Percentiles rank a stretch among this genome's conserved stretches.
Conservation (phyloP, 1,140 invertebrate species). For the Chrysoperla carnea region DNA sequence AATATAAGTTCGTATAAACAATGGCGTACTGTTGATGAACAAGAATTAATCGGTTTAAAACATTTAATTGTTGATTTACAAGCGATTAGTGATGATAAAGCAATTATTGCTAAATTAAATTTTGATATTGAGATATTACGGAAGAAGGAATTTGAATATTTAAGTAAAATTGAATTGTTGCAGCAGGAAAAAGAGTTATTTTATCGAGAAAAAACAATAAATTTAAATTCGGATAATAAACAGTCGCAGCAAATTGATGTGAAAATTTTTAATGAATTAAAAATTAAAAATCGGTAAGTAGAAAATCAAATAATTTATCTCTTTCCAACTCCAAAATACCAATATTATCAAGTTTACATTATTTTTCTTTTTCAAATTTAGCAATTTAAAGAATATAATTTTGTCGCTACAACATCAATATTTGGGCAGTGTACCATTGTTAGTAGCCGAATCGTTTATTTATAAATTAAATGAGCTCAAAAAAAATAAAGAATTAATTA, state of each 20-base stretch:
- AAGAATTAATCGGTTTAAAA: constrained; percentile 38
- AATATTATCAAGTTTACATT: no score
- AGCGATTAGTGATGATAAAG: constrained; percentile 39
- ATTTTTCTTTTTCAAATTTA: constrained; percentile 12
- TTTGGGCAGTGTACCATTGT: constrained; percentile 17
- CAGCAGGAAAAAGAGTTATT: no score
- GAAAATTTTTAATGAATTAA: no score
- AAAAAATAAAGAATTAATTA: constrained; percentile 12
- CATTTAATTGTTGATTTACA: constrained; percentile 46
- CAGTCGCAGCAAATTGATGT: no score
- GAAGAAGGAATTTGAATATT: constrained; percentile 1
- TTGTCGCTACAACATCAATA: constrained; percentile 17
- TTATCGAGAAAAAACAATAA: no score
- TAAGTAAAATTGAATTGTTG: no score
- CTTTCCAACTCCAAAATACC: no score
- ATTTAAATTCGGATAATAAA: no score
- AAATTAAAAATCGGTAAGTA: no score
- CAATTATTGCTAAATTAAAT: constrained; percentile 32
- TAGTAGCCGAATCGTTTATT: constrained; percentile 13
- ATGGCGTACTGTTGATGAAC: constrained; percentile 18
- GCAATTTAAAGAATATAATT: constrained; percentile 16
- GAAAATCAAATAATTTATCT: no score
- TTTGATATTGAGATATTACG: constrained; percentile 11
- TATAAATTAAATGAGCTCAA: constrained; percentile 11
- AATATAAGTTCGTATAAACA: neutral